phyloP scores from a whole-genome alignment of 1,140 invertebrate genomes.

The Wiebesia pumilae region DNA sequence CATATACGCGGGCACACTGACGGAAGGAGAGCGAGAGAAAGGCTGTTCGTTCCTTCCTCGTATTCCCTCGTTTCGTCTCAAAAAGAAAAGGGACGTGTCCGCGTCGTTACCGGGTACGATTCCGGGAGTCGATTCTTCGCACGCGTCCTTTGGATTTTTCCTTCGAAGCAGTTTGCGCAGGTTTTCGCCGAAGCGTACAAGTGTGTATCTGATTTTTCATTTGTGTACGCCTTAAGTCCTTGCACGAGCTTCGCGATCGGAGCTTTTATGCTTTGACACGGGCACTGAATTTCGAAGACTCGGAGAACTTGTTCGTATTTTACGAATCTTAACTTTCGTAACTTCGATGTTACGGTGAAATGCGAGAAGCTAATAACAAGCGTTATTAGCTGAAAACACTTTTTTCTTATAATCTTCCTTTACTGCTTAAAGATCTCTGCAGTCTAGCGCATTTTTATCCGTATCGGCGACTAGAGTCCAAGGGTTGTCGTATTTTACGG shows the following conservation, averaged over 20 bases:
- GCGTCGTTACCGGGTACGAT: background rate
- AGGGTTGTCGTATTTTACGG: constrained; percentile 13
- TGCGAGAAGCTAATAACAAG: too few species aligned
- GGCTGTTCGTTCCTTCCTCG: background rate
- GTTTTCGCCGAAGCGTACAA: background rate
- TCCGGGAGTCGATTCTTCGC: background rate
- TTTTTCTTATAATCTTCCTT: background rate
- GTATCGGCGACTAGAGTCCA: background rate
- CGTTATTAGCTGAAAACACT: background rate
- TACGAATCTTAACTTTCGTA: too few species aligned
- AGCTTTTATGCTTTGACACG: background rate
- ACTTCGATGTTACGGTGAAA: too few species aligned
- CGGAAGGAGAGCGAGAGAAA: background rate
- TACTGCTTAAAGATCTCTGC: background rate
- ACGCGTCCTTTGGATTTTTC: background rate
- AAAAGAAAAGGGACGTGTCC: background rate
- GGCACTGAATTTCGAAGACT: background rate
- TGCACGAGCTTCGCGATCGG: background rate
- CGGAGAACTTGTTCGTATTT: too few species aligned
- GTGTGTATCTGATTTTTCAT: constrained; percentile 17
- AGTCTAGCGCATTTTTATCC: background rate
- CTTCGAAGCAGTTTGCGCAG: constrained; percentile 3
- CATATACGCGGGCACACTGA: background rate
- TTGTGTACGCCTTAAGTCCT: constrained; percentile 1
- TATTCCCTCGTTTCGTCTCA: background rate